Evolutionary conservation across 2,797 vertebrate genomes (phyloP), one percentile per base, ranked within the genome.

Genomic region (Limnodromus scolopaceus): DNA sequence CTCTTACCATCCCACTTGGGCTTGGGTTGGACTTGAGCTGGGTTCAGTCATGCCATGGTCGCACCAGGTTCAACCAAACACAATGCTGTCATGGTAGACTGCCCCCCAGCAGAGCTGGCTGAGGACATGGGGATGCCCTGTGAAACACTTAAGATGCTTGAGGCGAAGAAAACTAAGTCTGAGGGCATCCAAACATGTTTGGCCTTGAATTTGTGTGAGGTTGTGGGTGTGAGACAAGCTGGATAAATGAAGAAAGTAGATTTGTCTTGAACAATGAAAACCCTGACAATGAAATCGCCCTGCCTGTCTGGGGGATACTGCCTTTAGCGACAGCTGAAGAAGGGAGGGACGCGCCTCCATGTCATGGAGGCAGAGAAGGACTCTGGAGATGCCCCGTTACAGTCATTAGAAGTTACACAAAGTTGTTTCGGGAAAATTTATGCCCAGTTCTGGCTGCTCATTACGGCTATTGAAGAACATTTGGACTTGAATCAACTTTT

Each of bases 61-160:
- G 68, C 10, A 24, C 24, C 30, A 81, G 60, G 16, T 70, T 36
- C 39, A 68, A 60, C 17, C 28, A 66, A 80, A 77, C 0, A 1
- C 5, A 46, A 10, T 0, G 1, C 2, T 46, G 22, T 27, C 25
- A 5, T 2, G 5, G 45, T 23, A 71, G 53, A 23, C 8, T 4
- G 45, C 36, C 75, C 3, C 11, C 8, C 27, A 72, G 38, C 13
- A 87, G 23, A 69, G 49, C 46, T 66, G 38, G 28, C 55, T 63
- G 51, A 65, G 28, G 34, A 72, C 30, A 15, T 6, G 16, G 14
- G 14, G 13, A 27, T 32, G 41, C 13, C 15, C 6, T 32, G 45
- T 2, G 5, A 80, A 83, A 69, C 1, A 2, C 34, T 71, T 36
- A 76, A 72, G 41, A 24, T 5, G 2, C 17, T 6, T 28, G 32